phyloP scores from a whole-genome alignment of 2,113 vertebrate species.

The Passer montanus region DNA sequence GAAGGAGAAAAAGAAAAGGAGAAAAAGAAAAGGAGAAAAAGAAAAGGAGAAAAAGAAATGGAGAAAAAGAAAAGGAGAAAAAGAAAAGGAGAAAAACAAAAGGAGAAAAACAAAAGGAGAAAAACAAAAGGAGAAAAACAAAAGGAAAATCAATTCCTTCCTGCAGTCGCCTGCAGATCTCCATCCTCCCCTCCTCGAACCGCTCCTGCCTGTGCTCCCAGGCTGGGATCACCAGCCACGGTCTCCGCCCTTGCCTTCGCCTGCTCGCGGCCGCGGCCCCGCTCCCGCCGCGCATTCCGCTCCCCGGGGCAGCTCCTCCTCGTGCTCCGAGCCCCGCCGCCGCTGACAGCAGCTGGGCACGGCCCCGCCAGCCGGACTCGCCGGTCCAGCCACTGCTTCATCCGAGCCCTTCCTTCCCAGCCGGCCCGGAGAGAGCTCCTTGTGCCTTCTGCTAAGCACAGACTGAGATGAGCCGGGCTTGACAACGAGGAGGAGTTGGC shows the following conservation, averaged over 20 bases:
- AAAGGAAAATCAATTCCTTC: neutral
- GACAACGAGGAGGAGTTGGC: neutral
- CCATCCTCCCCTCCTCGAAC: neutral
- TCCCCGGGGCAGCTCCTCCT: neutral
- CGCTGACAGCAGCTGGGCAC: neutral
- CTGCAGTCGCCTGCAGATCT: neutral
- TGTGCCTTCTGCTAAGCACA: neutral
- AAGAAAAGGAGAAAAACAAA: neutral
- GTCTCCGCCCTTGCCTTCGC: too few relatives aligned
- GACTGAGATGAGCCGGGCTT: neutral
- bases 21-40: neutral
- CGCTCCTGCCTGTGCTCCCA: neutral
- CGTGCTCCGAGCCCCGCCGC: neutral
- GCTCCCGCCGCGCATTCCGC: slow-evolving; percentile 7
- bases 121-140: neutral
- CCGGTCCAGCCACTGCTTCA: neutral
- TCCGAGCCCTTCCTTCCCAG: neutral
- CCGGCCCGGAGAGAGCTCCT: neutral
- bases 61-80: too few relatives aligned
- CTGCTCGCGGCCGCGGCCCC: neutral
- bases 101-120: too few relatives aligned
- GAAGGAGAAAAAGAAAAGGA: neutral
- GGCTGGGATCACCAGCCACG: neutral
- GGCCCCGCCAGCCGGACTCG: neutral
- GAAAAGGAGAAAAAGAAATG: too few relatives aligned